Base-by-base conservation (phyloP, 1,140 invertebrate species). In the Rhagoletis zephyria region DNA sequence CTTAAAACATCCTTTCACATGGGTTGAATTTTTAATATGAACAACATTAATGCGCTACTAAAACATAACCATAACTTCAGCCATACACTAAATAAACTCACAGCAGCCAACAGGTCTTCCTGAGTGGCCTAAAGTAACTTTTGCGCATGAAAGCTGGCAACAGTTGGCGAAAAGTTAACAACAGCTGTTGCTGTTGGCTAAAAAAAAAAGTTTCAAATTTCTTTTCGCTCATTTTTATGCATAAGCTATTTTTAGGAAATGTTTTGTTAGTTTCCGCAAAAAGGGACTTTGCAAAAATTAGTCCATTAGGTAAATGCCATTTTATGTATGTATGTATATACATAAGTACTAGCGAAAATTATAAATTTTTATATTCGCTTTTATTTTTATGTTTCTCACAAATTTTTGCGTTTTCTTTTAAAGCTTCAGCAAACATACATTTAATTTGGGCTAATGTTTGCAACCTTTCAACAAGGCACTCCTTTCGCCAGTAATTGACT, bases 401-500 rank as follows among this genome's bases (percentile, higher is more conserved):
- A 45, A 74, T 74, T 74, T 74, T 30, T 14, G 67, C 42, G 12
- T 19, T 67, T 40, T 67, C 9, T 30, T 67, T 67, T 40, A 45
- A 74, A 42, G 67, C 45, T 40, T 48, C 42, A 9, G 40, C 12
- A 40, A 14, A 48, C 45, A 74, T 56, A n/a, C 30, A 56, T n/a
- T 81, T 56, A 30, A 12, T 16, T 16, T 77, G 12, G 48, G 12
- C 0, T n/a, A 77, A 77, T 77, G 48, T 16, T 6, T 30, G 74
- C n/a, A 81, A 81, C 5, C 16, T 48, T 56, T 56, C 4, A 19
- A 9, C n/a, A 2, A 56, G 5, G 3, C 40, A n/a, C 51, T 10
- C 48, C 74, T 77, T 77, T 19, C 45, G 19, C n/a, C 7, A 16
- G 74, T 81, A 81, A 81, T 56, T 56, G 74, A 81, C 74, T 81